A percentile compares a stretch with the other conserved stretches of the same genome.
Conservation (phyloP, 2,888 invertebrate species). For the Calliphora vomitoria region DNA sequence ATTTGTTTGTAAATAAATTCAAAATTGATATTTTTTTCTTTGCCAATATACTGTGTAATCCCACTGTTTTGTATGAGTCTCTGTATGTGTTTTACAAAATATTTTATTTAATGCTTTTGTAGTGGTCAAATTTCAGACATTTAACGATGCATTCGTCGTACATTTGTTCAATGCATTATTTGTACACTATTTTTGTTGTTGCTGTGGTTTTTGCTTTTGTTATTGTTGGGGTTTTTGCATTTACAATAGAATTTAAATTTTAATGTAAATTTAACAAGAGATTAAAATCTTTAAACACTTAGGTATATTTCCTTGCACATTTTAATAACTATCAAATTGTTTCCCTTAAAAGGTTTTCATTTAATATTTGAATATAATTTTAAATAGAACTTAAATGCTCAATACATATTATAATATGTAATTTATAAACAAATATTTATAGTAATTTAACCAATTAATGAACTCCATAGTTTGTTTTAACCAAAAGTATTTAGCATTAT, state of each 20-base stretch:
- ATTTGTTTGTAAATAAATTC: too few species aligned
- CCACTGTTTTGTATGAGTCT: not conserved
- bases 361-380: too few species aligned
- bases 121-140: slow-evolving; percentile 1
- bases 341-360: not conserved
- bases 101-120: slow-evolving; percentile 7
- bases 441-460: too few species aligned
- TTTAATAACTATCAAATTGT: not conserved
- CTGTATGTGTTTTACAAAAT: not conserved
- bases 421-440: too few species aligned
- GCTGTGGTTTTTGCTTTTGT: not conserved
- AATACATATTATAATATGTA: too few species aligned
- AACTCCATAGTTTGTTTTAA: too few species aligned
- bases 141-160: slow-evolving; percentile 16
- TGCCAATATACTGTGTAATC: not conserved
- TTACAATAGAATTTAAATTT: not conserved
- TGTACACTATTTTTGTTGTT: not conserved
- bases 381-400: too few species aligned
- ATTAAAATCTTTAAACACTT: not conserved
- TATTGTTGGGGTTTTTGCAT: not conserved
- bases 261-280: slow-evolving; percentile 3
- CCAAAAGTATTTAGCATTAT: too few species aligned
- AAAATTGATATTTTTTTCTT: not conserved
- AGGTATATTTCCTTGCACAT: not conserved
- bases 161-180: slow-evolving; percentile 6